These are phyloP conservation scores for Anastrepha ludens DNA, from an alignment of 1,140 invertebrate species.

Conservation along the genomic window DNA sequence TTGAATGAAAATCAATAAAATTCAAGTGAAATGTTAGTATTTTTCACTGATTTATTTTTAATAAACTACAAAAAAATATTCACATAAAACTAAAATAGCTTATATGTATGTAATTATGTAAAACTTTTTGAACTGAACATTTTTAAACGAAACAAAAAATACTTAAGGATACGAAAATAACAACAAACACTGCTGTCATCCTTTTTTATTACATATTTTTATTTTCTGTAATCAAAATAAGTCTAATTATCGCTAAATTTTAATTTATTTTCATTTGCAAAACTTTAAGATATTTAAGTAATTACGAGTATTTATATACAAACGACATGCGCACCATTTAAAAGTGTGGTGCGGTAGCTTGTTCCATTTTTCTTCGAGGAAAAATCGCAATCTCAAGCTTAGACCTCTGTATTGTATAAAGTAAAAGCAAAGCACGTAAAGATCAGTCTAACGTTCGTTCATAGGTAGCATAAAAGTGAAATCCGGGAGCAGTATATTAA, in stretches of 20 bases:
- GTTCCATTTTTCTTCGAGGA: slow-evolving; percentile 1
- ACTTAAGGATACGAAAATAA: not conserved
- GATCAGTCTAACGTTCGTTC: not conserved
- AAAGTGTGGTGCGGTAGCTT: not conserved
- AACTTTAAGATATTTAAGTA: not conserved
- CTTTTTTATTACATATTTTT: slow-evolving; percentile 27
- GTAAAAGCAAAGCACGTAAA: not conserved
- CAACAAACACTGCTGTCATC: not conserved
- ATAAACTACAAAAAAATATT: not conserved
- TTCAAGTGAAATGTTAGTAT: not conserved
- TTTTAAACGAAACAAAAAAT: slow-evolving; percentile 5
- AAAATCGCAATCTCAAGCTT: slow-evolving; percentile 4
- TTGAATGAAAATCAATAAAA: not conserved
- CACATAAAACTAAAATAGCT: not conserved
- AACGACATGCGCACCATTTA: not conserved
- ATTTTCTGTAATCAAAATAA: not conserved
- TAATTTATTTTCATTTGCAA: not conserved
- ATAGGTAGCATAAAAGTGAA: not conserved
- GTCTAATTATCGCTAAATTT: not conserved
- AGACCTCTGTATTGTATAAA: not conserved
- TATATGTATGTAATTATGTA: not conserved
- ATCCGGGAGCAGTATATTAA: not conserved
- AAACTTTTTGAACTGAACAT: slow-evolving; percentile 5
- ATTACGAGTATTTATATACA: slow-evolving; percentile 28
- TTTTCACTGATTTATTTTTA: slow-evolving; percentile 3